Conservation (phyloP, 2,888 invertebrate genomes). For the Coenonympha arcania region DNA sequence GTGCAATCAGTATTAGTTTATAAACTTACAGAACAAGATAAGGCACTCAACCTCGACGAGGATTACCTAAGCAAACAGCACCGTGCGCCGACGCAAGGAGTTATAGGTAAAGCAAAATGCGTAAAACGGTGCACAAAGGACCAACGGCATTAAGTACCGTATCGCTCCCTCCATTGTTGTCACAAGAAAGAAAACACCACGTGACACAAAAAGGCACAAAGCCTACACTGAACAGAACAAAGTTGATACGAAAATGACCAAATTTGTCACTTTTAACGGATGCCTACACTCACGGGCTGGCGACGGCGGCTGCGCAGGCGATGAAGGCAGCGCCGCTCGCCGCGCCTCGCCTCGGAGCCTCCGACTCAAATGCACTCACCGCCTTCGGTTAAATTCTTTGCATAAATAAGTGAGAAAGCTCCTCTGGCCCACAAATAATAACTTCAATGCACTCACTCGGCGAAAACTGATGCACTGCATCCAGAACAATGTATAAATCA, state of each 20-base stretch:
- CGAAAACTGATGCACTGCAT: conserved; percentile 53
- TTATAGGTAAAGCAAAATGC: conserved; percentile 37
- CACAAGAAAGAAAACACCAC: conserved; percentile 39
- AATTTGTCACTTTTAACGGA: conserved; percentile 51
- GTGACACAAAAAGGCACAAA: conserved; percentile 49
- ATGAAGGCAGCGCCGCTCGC: conserved; percentile 59
- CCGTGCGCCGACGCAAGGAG: conserved; percentile 45
- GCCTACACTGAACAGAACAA: conserved; percentile 44
- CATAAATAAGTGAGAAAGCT: conserved; percentile 72
- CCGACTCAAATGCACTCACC: conserved; percentile 61
- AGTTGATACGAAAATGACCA: conserved; percentile 47
- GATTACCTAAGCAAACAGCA: conserved; percentile 45
- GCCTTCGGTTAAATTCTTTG: conserved; percentile 71
- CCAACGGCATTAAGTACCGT: conserved; percentile 41
- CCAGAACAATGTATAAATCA: conserved; percentile 54
- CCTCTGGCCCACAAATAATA: conserved; percentile 39
- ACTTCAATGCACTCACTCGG: conserved; percentile 51
- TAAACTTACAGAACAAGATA: conserved; percentile 40
- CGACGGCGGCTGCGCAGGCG: conserved; percentile 68
- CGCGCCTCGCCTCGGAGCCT: conserved; percentile 59
- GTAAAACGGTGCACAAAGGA: conserved; percentile 57
- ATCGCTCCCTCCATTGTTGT: conserved; percentile 31
- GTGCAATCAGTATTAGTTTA: conserved; percentile 23
- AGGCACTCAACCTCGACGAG: conserved; percentile 44
- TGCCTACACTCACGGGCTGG: too few species aligned